Base-by-base conservation (phyloP, 2,888 invertebrate species). In the Ferrisia virgata region DNA sequence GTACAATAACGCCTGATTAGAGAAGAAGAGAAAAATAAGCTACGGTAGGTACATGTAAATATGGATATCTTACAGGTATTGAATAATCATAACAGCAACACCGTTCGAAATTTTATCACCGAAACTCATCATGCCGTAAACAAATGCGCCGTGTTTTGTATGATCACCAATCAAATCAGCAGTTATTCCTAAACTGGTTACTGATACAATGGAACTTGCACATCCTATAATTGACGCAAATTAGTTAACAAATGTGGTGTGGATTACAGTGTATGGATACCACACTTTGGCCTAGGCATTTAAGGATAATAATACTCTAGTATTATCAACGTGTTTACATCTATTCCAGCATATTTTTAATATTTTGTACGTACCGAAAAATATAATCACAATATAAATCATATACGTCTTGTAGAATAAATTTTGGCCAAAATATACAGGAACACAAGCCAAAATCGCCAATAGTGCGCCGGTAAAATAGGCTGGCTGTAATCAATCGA, bases 81-180 rank as follows among this genome's bases (percentile, higher is more conserved):
- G 96, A 85, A 97, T 95, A 2, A 94, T 88, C 86, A 95, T 92
- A 18, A 97, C 95, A 22, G 94, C 95, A 40, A 94, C 89, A 0
- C 98, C 98, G 86, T 96, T 96, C 53, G 96, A 93, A 2, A 98
- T 90, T 90, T 98, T 98, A 89, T 98, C 97, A 33, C 94, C 93
- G 88, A 98, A 97, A 85, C 97, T 97, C 89, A 98, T 97, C 53
- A 95, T 93, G 36, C 97, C 97, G 89, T 96, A 98, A 76, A 98
- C 95, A 86, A 96, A 94, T 3, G 96, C 97, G 81, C 96, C 95
- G 87, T 94, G 94, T 87, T 95, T 94, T 0, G 94, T 93, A 89
- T 96, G 94, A 3, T 92, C 91, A 53, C 95, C 96, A 86, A 98
- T 97, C 87, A 97, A 91, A 89, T 97, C 95, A 0, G 97, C 95